Conservation (phyloP, 1,140 invertebrate species). For the Cryptotermes secundus region DNA sequence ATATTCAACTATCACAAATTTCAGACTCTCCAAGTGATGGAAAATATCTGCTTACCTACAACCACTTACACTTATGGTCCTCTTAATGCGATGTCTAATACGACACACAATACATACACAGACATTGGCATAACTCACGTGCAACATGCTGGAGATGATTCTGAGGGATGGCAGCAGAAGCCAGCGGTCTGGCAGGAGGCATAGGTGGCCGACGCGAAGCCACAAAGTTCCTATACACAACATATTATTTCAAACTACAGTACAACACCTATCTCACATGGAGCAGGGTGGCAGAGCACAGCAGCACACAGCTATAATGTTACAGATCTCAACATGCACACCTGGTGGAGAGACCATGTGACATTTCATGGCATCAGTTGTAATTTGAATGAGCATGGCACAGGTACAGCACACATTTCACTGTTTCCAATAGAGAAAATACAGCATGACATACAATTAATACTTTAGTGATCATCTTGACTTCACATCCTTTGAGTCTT, state of each 20-base stretch:
- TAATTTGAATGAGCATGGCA: too few species aligned
- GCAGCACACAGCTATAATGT: background rate
- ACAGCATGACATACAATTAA: too few species aligned
- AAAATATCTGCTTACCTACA: too few species aligned
- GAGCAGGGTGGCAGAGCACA: conserved; percentile 24
- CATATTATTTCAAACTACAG: background rate
- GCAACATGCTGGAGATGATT: conserved; percentile 31
- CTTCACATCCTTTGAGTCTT: too few species aligned
- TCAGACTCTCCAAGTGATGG: too few species aligned
- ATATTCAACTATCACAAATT: too few species aligned
- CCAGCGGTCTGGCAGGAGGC: conserved; percentile 36
- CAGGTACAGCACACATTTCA: too few species aligned
- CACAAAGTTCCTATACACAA: conserved; percentile 39
- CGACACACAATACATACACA: background rate
- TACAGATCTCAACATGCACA: background rate
- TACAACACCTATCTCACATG: background rate
- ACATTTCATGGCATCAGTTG: background rate
- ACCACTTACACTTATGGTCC: too few species aligned
- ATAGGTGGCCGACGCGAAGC: conserved; percentile 38
- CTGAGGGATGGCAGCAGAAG: conserved; percentile 9
- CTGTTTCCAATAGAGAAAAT: too few species aligned
- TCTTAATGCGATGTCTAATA: too few species aligned
- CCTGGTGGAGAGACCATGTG: background rate
- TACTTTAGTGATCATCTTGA: too few species aligned
- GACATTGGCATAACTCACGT: conserved; percentile 38